Base-by-base conservation (phyloP, 2,797 vertebrate genomes). In the Scomberomorus guttatus region DNA sequence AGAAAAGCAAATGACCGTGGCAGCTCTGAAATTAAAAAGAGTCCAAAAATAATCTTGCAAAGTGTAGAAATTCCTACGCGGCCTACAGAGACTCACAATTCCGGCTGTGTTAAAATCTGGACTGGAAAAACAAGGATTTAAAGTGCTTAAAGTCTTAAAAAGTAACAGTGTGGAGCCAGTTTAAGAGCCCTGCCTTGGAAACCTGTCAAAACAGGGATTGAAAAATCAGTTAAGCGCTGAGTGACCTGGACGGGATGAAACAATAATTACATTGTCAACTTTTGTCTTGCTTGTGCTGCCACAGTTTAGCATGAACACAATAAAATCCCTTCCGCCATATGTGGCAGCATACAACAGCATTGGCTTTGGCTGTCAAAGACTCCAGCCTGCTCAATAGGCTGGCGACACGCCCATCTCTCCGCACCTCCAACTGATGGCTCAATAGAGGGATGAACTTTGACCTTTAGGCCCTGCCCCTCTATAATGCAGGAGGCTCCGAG, bases 351-450 rank as follows among this genome's bases (percentile, higher is more conserved):
- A 90, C 89, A 92, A 87, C 88, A 73, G 88, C 90, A 72, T 65
- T 46, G 78, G 77, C 82, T 77, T 22, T 76, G 82, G 85, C 91
- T 92, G 90, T 94, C 91, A 90, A 68, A 84, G 81, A 10, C 83
- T 81, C 71, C 15, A 55, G 51, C 37, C 14, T 6, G 2, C 81
- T 92, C 90, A 90, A 93, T 93, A 17, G 88, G 62, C 72, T 4
- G 66, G 25, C 2, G 77, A 82, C 89, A 91, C 93, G 80, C 90
- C 91, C 85, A 68, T 29, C 64, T 39, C 50, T 74, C 90, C 80
- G 90, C 89, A 27, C 88, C 88, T 84, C 91, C 76, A 75, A 80
- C 80, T 94, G 93, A 95, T 92, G 89, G 94, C 94, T 95, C 94
- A 95, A 95, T 95, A 95, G 92, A 93, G 62, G 27, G 70, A 34